phyloP scores from a whole-genome alignment of 35 echinoderm and acorn worm species.

The Apostichopus parvimensis region DNA sequence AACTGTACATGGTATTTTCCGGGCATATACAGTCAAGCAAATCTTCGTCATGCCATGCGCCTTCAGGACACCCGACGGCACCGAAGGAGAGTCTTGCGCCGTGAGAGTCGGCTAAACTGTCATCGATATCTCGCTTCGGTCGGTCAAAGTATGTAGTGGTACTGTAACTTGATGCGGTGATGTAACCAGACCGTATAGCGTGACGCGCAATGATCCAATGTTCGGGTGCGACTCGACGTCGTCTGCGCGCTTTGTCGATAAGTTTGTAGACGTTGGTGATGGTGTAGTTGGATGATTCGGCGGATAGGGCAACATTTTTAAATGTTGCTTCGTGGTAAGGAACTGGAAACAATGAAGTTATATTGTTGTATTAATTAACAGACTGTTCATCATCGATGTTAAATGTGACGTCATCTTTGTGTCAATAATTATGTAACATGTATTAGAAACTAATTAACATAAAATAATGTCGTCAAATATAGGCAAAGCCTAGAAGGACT shows the following conservation, averaged over 20 bases:
- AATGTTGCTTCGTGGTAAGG: slow-evolving; percentile 71
- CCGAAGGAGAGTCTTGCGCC: slow-evolving; percentile 36
- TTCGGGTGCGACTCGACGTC: not conserved
- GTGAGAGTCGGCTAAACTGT: slow-evolving; percentile 52
- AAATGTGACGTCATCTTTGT: too few species aligned
- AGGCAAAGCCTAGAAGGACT: too few species aligned
- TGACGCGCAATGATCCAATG: slow-evolving; percentile 32
- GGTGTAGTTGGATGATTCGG: slow-evolving; percentile 60
- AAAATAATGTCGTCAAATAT: too few species aligned
- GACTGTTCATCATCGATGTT: too few species aligned
- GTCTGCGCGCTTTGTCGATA: slow-evolving; percentile 18
- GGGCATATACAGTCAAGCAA: slow-evolving; percentile 72
- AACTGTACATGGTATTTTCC: slow-evolving; percentile 46
- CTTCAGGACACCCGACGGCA: slow-evolving; percentile 65
- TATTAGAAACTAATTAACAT: too few species aligned
- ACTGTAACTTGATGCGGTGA: not conserved
- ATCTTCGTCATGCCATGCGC: slow-evolving; percentile 41
- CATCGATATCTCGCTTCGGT: slow-evolving; percentile 51
- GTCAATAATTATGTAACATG: too few species aligned
- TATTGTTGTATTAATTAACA: not conserved
- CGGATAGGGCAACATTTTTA: slow-evolving; percentile 75
- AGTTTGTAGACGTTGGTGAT: slow-evolving; percentile 81
- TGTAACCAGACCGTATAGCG: not conserved
- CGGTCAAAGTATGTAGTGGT: slow-evolving; percentile 8
- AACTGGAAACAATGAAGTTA: slow-evolving; percentile 48